These are phyloP conservation scores for Periparus ater DNA, from an alignment of 2,797 vertebrate species.

Conservation along the genomic window DNA sequence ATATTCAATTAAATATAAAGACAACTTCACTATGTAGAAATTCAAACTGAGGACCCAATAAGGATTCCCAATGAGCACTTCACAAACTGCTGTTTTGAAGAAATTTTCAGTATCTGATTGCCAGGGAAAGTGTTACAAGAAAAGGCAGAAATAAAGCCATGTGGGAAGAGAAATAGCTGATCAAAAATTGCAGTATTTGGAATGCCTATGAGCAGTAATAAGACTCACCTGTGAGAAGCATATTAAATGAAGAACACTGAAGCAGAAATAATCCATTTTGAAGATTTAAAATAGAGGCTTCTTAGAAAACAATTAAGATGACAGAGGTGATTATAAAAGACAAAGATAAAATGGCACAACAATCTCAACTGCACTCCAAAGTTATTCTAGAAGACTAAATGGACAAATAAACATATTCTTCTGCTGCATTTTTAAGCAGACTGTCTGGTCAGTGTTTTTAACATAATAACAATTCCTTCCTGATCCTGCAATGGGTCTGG, in stretches of 20 bases:
- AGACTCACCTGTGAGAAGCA: not conserved
- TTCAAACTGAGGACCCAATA: not conserved
- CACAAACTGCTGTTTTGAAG: not conserved
- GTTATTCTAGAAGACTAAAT: not conserved
- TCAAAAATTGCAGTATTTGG: not conserved
- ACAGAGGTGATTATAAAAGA: not conserved
- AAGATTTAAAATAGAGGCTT: not conserved
- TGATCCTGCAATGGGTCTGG: too few relatives aligned
- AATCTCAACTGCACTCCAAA: not conserved
- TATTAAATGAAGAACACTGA: not conserved
- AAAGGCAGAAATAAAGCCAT: not conserved
- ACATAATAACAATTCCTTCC: not conserved
- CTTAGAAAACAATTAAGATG: not conserved
- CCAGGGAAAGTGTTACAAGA: not conserved
- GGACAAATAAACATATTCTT: not conserved
- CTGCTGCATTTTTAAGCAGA: not conserved
- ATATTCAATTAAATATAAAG: not conserved
- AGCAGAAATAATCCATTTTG: not conserved
- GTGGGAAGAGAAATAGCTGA: not conserved
- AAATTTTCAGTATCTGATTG: not conserved
- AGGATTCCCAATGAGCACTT: not conserved
- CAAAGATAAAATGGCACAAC: not conserved
- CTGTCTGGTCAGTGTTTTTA: rapidly evolving
- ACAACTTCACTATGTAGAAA: not conserved
- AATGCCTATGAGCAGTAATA: not conserved